A percentile compares a stretch with the other conserved stretches of the same genome.
phyloP scores from a whole-genome alignment of 1,140 invertebrate genomes.

The Sycophaga agraensis region DNA sequence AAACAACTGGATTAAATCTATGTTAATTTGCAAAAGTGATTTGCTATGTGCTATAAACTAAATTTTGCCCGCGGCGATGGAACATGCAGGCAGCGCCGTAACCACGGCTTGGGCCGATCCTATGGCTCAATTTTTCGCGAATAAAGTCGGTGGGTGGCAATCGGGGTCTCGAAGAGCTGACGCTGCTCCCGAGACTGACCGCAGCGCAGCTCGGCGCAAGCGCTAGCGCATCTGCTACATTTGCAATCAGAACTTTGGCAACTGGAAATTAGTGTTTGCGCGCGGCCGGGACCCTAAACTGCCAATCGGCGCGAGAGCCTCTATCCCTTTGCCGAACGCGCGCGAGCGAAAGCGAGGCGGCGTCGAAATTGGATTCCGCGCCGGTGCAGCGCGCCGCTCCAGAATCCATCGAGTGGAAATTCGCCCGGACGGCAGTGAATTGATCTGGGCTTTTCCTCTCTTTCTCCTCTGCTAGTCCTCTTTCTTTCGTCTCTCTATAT shows the following conservation, averaged over 20 bases:
- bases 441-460: too few relatives aligned
- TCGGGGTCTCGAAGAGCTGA: slow-evolving; percentile 41
- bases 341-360: not conserved
- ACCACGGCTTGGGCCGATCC: too few relatives aligned
- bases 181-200: slow-evolving; percentile 27
- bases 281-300: slow-evolving; percentile 18
- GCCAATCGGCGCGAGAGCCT: slow-evolving; percentile 20
- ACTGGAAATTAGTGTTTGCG: slow-evolving; percentile 37
- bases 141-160: not conserved
- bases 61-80: too few relatives aligned
- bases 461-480: too few relatives aligned
- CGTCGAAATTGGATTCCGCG: slow-evolving; percentile 23
- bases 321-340: slow-evolving; percentile 3
- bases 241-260: slow-evolving; percentile 40
- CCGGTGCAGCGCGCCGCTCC: not conserved
- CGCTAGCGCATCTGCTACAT: slow-evolving; percentile 36
- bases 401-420: slow-evolving; percentile 16
- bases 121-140: slow-evolving; percentile 2
- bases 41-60: too few relatives aligned
- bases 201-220: not conserved
- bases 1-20: too few relatives aligned
- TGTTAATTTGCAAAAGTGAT: too few relatives aligned
- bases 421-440: too few relatives aligned
- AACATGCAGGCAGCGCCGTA: too few relatives aligned
- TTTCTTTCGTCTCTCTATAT: too few relatives aligned